phyloP scores from a whole-genome alignment of 1,140 invertebrate genomes.

The Probaryconus sp. region DNA sequence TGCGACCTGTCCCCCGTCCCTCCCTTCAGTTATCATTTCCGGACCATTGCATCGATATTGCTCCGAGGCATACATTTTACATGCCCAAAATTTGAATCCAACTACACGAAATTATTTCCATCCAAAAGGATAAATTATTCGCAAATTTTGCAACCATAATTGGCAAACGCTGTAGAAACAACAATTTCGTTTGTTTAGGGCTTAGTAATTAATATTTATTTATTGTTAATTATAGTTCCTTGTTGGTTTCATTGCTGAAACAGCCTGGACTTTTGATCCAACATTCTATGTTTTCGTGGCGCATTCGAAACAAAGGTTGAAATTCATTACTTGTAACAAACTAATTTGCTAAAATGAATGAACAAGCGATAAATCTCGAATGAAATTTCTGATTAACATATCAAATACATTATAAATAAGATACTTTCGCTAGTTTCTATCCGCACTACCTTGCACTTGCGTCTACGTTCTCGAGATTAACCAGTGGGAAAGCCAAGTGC shows the following conservation, averaged over 20 bases:
- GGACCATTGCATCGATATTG: slow-evolving; percentile 67
- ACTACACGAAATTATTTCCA: not conserved
- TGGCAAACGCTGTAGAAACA: too few relatives aligned
- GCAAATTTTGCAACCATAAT: too few relatives aligned
- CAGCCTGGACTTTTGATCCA: too few relatives aligned
- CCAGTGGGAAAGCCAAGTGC: slow-evolving; percentile 36
- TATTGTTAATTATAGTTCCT: too few relatives aligned
- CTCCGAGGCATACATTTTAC: slow-evolving; percentile 4
- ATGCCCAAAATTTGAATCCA: not conserved
- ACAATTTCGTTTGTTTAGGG: too few relatives aligned
- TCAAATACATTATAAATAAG: slow-evolving; percentile 48
- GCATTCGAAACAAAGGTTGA: too few relatives aligned
- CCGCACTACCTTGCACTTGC: slow-evolving; percentile 73
- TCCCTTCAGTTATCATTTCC: slow-evolving; percentile 66
- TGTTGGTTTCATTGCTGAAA: too few relatives aligned
- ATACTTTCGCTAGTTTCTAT: slow-evolving; percentile 71
- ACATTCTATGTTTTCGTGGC: too few relatives aligned
- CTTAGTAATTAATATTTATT: too few relatives aligned
- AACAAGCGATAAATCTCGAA: slow-evolving; percentile 19
- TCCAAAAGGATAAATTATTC: too few relatives aligned
- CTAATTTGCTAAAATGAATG: not conserved
- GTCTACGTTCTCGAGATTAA: slow-evolving; percentile 37
- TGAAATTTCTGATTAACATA: slow-evolving; percentile 19
- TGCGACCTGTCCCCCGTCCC: slow-evolving; percentile 21
- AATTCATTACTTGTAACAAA: too few relatives aligned